phyloP scores from a whole-genome alignment of 2,113 vertebrate genomes.

The Chaetodon auriga region DNA sequence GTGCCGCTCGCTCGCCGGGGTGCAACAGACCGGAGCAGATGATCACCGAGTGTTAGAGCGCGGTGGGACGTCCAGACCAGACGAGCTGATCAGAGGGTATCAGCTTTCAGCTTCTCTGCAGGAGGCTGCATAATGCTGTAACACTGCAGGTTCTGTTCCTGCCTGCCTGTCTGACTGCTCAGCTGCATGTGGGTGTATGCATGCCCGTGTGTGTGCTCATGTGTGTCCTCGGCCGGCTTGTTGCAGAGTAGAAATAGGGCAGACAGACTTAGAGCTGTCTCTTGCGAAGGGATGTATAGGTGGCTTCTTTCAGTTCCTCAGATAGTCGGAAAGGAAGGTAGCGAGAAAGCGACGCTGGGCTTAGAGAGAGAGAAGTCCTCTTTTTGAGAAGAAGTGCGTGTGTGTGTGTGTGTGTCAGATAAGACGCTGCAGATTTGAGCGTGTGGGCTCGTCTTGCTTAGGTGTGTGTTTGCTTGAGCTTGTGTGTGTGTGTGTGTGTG shows the following conservation, averaged over 20 bases:
- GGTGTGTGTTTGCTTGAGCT: conserved; percentile 10
- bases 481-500: neutral
- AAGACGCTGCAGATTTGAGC: conserved; percentile 41
- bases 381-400: conserved; percentile 21
- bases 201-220: neutral
- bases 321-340: conserved; percentile 22
- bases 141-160: conserved; percentile 48
- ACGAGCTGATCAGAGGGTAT: conserved; percentile 58
- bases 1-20: conserved; percentile 8
- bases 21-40: conserved; percentile 49
- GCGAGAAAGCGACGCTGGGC: conserved; percentile 20
- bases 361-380: conserved; percentile 47
- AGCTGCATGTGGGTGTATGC: neutral
- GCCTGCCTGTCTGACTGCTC: conserved; percentile 42
- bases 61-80: conserved; percentile 53
- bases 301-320: conserved; percentile 50
- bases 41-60: conserved; percentile 57
- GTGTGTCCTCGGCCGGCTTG: conserved; percentile 20
- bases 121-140: conserved; percentile 64
- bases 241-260: conserved; percentile 42
- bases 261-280: conserved; percentile 38
- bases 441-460: conserved; percentile 12
- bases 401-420: conserved; percentile 44
- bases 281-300: conserved; percentile 19
- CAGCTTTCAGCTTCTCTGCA: conserved; percentile 60